Evolutionary conservation across 2,888 invertebrate species (phyloP).

Genomic region (Cheilosia urbana): DNA sequence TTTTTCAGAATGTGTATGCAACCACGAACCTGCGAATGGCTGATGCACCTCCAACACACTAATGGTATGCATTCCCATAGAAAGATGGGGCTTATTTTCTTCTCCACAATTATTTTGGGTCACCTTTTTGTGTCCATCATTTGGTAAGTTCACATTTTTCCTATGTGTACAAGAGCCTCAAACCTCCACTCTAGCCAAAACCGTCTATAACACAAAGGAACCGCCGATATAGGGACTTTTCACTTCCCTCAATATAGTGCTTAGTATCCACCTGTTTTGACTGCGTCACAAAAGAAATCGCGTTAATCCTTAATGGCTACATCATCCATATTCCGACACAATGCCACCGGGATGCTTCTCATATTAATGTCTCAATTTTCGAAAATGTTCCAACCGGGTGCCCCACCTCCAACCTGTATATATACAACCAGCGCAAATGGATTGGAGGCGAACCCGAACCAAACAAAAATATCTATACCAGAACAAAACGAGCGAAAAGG

Average conservation of each 20-base stretch:
- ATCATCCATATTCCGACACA: constrained; percentile 70
- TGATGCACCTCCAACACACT: too few relatives aligned
- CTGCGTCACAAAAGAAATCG: constrained; percentile 56
- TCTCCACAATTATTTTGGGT: too few relatives aligned
- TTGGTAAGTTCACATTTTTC: too few relatives aligned
- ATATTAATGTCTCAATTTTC: constrained; percentile 76
- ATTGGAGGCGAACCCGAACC: constrained; percentile 73
- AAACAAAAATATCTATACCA: constrained; percentile 69
- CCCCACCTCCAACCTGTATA: constrained; percentile 43
- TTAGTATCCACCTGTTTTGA: constrained; percentile 63
- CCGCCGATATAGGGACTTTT: neutral
- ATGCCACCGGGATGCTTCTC: constrained; percentile 64
- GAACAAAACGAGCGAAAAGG: constrained; percentile 44
- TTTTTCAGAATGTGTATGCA: too few relatives aligned
- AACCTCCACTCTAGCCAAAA: neutral
- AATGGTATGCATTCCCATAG: too few relatives aligned
- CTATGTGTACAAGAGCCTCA: neutral
- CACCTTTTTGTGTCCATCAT: too few relatives aligned
- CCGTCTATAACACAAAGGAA: neutral
- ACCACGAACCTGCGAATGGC: too few relatives aligned
- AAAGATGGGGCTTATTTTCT: too few relatives aligned
- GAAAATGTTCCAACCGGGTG: constrained; percentile 57
- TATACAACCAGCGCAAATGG: constrained; percentile 52
- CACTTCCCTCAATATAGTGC: constrained; percentile 29
- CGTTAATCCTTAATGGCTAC: constrained; percentile 69